phyloP scores from a whole-genome alignment of 2,888 invertebrate genomes.

The Enchytraeus crypticus region DNA sequence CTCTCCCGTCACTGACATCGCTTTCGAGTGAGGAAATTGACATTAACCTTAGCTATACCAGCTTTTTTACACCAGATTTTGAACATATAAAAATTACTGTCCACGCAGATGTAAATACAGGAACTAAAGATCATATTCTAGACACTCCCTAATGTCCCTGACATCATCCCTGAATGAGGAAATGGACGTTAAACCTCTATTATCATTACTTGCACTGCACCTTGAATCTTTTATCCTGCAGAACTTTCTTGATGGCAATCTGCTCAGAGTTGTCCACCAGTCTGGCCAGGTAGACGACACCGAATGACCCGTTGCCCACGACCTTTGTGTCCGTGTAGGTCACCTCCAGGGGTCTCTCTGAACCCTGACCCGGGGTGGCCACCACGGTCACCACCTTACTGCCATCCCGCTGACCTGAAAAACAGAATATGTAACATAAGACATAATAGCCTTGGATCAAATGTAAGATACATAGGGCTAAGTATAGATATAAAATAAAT shows the following conservation, averaged over 20 bases:
- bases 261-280: conserved; percentile 89
- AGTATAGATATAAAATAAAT: neutral
- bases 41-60: no score
- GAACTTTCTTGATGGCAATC: no score
- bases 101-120: no score
- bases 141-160: no score
- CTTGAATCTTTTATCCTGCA: conserved; percentile 99
- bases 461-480: neutral
- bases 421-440: neutral
- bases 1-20: no score
- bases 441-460: neutral
- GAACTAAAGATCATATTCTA: neutral
- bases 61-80: no score
- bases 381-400: conserved; percentile 95
- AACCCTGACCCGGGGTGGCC: conserved; percentile 93
- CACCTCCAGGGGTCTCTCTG: conserved; percentile 87
- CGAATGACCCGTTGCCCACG: conserved; percentile 99
- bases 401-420: conserved; percentile 60
- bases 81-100: no score
- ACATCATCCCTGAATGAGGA: no score
- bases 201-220: conserved; percentile 55
- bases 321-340: conserved; percentile 98
- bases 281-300: conserved; percentile 98
- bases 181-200: no score
- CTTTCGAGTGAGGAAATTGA: no score